A percentile compares a stretch with the other conserved stretches of the same genome.
phyloP scores from a whole-genome alignment of 2,888 invertebrate species.

The Tenthredo notha region DNA sequence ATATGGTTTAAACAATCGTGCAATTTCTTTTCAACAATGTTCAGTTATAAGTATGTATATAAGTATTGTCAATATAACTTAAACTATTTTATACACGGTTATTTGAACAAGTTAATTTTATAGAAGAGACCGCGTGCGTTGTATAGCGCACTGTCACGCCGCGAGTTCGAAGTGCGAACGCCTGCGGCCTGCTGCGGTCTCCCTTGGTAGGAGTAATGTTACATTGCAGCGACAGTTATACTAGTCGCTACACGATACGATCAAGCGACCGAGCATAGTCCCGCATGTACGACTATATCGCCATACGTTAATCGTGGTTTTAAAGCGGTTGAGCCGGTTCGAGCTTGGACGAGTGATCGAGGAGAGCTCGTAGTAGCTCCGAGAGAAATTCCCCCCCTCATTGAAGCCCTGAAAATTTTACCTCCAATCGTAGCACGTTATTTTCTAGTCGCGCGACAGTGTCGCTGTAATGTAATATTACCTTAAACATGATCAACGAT shows the following conservation, averaged over 20 bases:
- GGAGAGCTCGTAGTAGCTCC: not conserved
- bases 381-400: not conserved
- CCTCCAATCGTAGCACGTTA: slow-evolving; percentile 1
- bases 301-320: not conserved
- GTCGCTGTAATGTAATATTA: not conserved
- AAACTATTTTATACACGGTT: not conserved
- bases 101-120: not conserved
- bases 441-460: not conserved
- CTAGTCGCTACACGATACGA: not conserved
- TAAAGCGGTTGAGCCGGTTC: not conserved
- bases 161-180: not conserved
- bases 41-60: not conserved
- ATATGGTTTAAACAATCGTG: not conserved
- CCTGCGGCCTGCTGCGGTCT: slow-evolving; percentile 1
- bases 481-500: not conserved
- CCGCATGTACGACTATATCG: not conserved
- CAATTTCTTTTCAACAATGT: not conserved
- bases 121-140: not conserved
- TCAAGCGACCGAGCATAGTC: not conserved
- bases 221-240: not conserved
- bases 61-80: not conserved
- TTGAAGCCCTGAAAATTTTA: not conserved
- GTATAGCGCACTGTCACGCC: not conserved
- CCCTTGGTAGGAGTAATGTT: not conserved
- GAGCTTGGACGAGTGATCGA: not conserved